A percentile compares a stretch with the other conserved stretches of the same genome.
Conservation (phyloP, 2,797 vertebrate genomes). For the Tinamus major region DNA sequence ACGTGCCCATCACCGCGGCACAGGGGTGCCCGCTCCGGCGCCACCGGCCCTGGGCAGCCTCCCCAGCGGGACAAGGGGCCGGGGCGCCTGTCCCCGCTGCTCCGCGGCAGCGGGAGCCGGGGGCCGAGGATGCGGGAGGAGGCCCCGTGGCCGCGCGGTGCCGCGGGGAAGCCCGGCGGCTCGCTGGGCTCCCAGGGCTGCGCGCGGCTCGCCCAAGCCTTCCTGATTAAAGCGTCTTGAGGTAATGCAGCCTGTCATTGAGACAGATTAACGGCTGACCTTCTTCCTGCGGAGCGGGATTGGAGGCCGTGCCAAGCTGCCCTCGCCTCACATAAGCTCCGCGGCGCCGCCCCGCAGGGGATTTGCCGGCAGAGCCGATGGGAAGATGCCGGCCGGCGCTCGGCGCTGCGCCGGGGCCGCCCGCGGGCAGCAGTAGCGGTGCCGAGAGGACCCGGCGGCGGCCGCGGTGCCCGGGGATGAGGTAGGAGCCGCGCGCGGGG, state of each 20-base stretch:
- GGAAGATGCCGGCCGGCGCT: background rate
- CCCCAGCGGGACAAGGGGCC: no score
- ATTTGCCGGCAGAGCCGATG: background rate
- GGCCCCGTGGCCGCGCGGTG: no score
- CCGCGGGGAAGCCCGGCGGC: background rate
- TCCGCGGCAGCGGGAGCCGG: no score
- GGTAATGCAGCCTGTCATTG: conserved; percentile 78
- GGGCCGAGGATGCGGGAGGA: no score
- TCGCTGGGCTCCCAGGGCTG: background rate
- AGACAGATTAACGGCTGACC: conserved; percentile 77
- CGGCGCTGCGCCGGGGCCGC: background rate
- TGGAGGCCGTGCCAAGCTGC: background rate
- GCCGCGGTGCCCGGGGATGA: background rate
- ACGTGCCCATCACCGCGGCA: no score
- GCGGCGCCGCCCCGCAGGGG: background rate
- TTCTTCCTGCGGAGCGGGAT: conserved; percentile 65
- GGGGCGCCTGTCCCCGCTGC: no score
- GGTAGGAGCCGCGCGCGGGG: conserved; percentile 36
- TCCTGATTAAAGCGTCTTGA: conserved; percentile 73
- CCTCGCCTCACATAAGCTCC: background rate
- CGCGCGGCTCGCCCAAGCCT: conserved; percentile 23
- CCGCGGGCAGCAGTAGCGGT: background rate
- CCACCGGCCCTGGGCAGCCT: no score
- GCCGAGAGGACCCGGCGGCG: background rate
- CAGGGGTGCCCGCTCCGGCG: no score